These are phyloP conservation scores for Nephrotoma appendiculata DNA, from an alignment of 2,888 invertebrate genomes.

Conservation along the genomic window DNA sequence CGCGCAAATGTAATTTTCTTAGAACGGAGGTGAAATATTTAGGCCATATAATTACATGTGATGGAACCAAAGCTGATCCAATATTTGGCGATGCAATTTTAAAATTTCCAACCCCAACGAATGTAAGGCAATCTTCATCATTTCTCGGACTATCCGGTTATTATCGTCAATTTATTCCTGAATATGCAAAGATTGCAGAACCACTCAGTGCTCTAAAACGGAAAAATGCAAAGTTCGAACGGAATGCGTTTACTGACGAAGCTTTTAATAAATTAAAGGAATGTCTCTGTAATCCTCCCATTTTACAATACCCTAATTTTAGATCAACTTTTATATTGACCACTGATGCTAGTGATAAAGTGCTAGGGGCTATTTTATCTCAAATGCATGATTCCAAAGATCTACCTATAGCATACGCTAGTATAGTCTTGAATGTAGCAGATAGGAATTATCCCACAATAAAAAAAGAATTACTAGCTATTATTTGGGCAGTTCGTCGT, in stretches of 20 bases:
- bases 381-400: not conserved
- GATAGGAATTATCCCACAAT: not conserved
- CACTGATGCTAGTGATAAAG: not conserved
- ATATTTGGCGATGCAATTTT: constrained; percentile 17
- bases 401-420: not conserved
- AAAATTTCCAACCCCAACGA: constrained; percentile 15
- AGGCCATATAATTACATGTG: constrained; percentile 9
- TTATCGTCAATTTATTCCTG: constrained; percentile 17
- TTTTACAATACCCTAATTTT: constrained; percentile 4
- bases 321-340: not conserved
- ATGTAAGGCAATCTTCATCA: constrained; percentile 16
- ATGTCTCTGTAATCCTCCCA: not conserved
- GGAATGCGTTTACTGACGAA: not conserved
- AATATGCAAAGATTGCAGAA: constrained; percentile 7
- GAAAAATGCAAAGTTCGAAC: constrained; percentile 2
- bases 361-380: not conserved
- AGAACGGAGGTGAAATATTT: constrained; percentile 10
- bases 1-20: constrained; percentile 16
- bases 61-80: constrained; percentile 18
- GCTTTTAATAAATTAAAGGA: not conserved
- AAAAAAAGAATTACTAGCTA: not conserved
- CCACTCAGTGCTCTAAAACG: not conserved
- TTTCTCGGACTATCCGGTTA: constrained; percentile 19
- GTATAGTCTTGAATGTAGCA: not conserved
- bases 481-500: not conserved